A percentile compares a stretch with the other conserved stretches of the same genome.
phyloP scores from a whole-genome alignment of 2,113 vertebrate species.

The Erythrolamprus reginae region DNA sequence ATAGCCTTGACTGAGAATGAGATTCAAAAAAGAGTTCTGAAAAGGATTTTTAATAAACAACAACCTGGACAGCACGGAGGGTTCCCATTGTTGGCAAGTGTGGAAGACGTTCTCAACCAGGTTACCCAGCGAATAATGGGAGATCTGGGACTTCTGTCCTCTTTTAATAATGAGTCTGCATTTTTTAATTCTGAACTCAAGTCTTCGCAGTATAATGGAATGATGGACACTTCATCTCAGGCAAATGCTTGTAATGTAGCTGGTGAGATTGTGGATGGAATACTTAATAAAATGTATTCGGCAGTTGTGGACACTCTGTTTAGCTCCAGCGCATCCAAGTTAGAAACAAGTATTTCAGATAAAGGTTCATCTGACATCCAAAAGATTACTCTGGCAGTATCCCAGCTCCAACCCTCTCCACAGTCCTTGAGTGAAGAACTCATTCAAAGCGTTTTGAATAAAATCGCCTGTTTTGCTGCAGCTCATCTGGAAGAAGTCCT shows the following conservation, averaged over 20 bases:
- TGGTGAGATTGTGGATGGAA: not conserved
- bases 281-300: constrained; percentile 7
- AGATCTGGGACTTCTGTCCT: not conserved
- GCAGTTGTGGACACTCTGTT: not conserved
- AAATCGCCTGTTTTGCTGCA: constrained; percentile 8
- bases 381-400: constrained; percentile 2
- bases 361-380: not conserved
- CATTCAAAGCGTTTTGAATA: constrained; percentile 12
- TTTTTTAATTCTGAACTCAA: not conserved
- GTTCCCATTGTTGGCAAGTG: not conserved
- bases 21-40: constrained; percentile 20
- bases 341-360: not conserved
- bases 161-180: not conserved
- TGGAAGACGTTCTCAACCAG: constrained; percentile 16
- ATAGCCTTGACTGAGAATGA: constrained; percentile 21
- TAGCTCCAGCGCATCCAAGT: not conserved
- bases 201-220: not conserved
- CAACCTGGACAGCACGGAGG: not conserved
- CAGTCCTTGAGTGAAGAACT: constrained; percentile 3
- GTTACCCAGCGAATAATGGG: constrained; percentile 1
- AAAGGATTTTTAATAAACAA: constrained; percentile 13
- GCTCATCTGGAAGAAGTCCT: constrained; percentile 12
- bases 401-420: not conserved
- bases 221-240: not conserved
- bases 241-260: not conserved